Conservation (phyloP, 1,140 invertebrate genomes). For the Contarinia nasturtii region DNA sequence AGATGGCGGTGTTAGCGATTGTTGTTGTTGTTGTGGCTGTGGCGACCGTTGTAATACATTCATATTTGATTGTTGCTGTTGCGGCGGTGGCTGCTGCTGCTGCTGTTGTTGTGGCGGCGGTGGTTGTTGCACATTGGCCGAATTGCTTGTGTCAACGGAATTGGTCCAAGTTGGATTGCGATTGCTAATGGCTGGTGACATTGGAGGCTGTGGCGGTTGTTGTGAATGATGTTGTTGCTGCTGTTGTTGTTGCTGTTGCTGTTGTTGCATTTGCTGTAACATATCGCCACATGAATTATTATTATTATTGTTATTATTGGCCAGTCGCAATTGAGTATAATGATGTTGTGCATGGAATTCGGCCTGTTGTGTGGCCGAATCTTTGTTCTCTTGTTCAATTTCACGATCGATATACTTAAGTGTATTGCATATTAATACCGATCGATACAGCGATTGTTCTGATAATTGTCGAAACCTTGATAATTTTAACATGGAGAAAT, state of each 20-base stretch:
- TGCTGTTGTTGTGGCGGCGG: slow-evolving; percentile 5
- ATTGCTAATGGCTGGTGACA: slow-evolving; percentile 13
- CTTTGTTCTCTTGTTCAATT: slow-evolving; percentile 58
- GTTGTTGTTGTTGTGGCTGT: too few species aligned
- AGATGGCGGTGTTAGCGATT: too few species aligned
- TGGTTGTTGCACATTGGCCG: not conserved
- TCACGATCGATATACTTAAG: slow-evolving; percentile 76
- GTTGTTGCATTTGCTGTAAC: not conserved
- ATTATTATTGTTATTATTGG: slow-evolving; percentile 1
- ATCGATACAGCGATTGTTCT: slow-evolving; percentile 75
- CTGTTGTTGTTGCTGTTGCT: slow-evolving; percentile 5
- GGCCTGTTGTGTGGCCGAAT: slow-evolving; percentile 9
- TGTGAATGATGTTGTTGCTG: slow-evolving; percentile 4
- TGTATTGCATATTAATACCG: slow-evolving; percentile 88
- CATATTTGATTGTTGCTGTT: not conserved
- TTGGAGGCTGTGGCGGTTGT: slow-evolving; percentile 16
- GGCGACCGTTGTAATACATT: not conserved
- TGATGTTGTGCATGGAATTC: slow-evolving; percentile 4
- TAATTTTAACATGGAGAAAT: slow-evolving; percentile 83
- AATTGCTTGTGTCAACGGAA: not conserved
- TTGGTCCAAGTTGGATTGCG: not conserved
- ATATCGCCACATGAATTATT: not conserved
- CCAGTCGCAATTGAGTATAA: slow-evolving; percentile 10
- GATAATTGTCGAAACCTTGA: slow-evolving; percentile 69
- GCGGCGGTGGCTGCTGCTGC: slow-evolving; percentile 8